Base-by-base conservation (phyloP, 2,113 vertebrate species). In the Neodon shergylaensis region DNA sequence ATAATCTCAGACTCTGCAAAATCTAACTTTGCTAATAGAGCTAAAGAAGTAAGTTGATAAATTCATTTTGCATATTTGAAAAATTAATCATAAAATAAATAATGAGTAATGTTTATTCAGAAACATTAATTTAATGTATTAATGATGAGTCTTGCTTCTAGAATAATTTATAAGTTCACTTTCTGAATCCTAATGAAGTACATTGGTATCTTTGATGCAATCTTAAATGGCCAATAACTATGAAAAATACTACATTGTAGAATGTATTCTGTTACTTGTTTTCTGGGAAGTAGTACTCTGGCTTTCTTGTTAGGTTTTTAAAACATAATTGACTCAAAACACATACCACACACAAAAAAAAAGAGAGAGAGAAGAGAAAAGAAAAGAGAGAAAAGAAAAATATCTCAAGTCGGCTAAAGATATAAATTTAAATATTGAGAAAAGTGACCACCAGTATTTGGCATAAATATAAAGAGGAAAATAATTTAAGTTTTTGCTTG, bases 1-100 rank as follows among this genome's bases (percentile, higher is more conserved):
- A 92, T 85, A 74, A 81, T 22, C n/a, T 74, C 83, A 68, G 73
- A 73, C 14, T 81, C n/a, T 85, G 17, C 4, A 94, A 94, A 83
- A 70, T 92, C 91, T 22, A 44, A 17, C 33, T 76, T 42, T 58
- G 11, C 19, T 92, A 94, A 74, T 36, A 2, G 42, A 63, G 63
- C 44, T 65, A 86, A 63, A 36, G 26, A 22, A 86, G 9, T 88
- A 47, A 73, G 13, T 21, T 54, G 81, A 72, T 58, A 77, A 47
- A 7, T 44, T 63, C 7, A 58, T 63, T 47, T 78, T 54, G 39
- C 7, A n/a, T 82, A 72, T 82, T 85, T 82, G 1, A 33, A 77
- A 47, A 89, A 61, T 24, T 91, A 58, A 61, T 5, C 21, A 73
- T 66, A 44, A 36, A 93, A 84, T 90, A 36, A 93, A 88, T 90